Conservation (phyloP, 2,797 vertebrate genomes). For the Brotula barbata region DNA sequence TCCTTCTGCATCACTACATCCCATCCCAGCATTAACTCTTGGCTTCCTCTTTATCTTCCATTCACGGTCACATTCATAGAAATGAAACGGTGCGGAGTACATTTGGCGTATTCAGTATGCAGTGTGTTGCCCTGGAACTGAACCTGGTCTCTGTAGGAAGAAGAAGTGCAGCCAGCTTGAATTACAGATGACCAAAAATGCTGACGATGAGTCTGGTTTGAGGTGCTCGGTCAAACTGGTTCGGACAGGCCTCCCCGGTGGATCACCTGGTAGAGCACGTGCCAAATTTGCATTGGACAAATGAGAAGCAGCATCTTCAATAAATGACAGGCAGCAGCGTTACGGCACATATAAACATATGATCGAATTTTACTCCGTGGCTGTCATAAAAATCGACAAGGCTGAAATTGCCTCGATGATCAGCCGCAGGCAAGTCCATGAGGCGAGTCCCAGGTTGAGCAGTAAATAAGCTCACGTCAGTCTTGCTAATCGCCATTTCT, state of each 20-base stretch:
- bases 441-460: not conserved
- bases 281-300: not conserved
- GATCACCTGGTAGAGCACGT: too few relatives aligned
- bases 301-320: not conserved
- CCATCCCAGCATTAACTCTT: not conserved
- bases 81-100: too few relatives aligned
- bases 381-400: conserved; percentile 1
- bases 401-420: conserved; percentile 5
- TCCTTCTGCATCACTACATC: conserved; percentile 8
- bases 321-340: conserved; percentile 2
- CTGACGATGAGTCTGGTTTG: not conserved
- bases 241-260: too few relatives aligned
- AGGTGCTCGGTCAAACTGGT: too few relatives aligned
- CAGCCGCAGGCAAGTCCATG: not conserved
- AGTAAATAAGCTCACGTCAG: conserved; percentile 16
- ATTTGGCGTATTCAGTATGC: conserved; percentile 23
- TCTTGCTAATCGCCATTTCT: conserved; percentile 21
- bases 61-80: conserved; percentile 15
- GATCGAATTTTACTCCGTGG: conserved; percentile 9
- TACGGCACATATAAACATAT: not conserved
- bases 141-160: conserved; percentile 1
- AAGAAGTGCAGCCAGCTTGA: not conserved
- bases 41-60: conserved; percentile 21
- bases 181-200: not conserved
- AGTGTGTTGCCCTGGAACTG: conserved; percentile 44